Evolutionary conservation across 2,797 vertebrate species (phyloP), one percentile per base, ranked within the genome.

Genomic region (Enteromius treurensis): DNA sequence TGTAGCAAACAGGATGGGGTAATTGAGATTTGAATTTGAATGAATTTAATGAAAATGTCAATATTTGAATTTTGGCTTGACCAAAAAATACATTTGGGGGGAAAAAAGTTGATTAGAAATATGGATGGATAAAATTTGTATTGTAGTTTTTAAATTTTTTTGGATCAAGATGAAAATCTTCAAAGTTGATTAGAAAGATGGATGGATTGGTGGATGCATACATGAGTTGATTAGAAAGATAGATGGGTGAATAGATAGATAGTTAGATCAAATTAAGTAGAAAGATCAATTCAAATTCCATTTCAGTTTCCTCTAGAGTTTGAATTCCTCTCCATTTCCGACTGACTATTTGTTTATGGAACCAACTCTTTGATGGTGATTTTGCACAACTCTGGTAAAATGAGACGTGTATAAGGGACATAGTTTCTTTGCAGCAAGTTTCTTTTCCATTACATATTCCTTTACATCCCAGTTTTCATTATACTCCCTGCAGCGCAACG

Each of bases 391-490:
- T 15, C 21, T 45, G 37, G 5, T 69, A 69, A 23, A 69, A 13
- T 69, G 34, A 23, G 21, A 69, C n/a, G 11, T 68, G 34, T 40
- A 40, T 68, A n/a, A 68, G 1, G 4, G 9, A 2, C 10, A 11
- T 68, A 11, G 19, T 40, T n/a, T 42, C 37, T 40, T 68, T 42
- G 37, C 11, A 69, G 67, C 10, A 69, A 42, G 37, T 42, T 69
- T 69, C 2, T 69, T 68, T 55, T 75, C 21, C 17, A 23, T 47
- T 77, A 62, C 37, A 55, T 60, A 17, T 65, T 51, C 8, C 58
- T 51, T 51, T 81, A 51, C 29, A 64, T 75, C 60, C 65, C 29
- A 42, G 9, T 34, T 82, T 55, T 74, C 19, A 65, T 65, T 37
- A 34, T 40, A 42, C 26, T 26, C 17, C 23, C 69, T 32, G 23